Percentiles rank a stretch among this genome's conserved stretches.
Evolutionary conservation across 2,797 vertebrate genomes (phyloP).

Genomic region (Nyctalus aviator): DNA sequence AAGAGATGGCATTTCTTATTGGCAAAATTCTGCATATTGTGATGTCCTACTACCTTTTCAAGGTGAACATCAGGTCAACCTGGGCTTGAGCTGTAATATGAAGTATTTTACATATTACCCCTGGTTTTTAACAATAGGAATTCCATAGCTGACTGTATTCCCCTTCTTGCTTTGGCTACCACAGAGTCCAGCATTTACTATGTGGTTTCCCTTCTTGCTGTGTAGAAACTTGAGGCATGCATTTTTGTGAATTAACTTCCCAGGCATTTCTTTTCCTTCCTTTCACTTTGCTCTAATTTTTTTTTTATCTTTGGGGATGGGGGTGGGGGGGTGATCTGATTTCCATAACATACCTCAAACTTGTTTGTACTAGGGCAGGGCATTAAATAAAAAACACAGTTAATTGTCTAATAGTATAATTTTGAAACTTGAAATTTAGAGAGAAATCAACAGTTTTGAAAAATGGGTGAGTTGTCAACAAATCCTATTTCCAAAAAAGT

Average conservation of each 20-base stretch:
- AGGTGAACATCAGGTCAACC: neutral
- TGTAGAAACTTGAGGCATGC: neutral
- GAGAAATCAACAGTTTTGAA: constrained; percentile 18
- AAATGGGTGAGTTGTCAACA: neutral
- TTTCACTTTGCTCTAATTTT: constrained; percentile 36
- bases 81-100: neutral
- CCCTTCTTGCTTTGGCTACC: neutral
- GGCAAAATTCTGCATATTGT: neutral
- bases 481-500: neutral
- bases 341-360: neutral
- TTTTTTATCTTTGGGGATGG: neutral
- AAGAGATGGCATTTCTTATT: neutral
- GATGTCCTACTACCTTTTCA: neutral
- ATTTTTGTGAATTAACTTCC: constrained; percentile 8
- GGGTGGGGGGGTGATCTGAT: neutral
- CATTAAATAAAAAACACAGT: neutral
- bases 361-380: neutral
- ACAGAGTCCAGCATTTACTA: neutral
- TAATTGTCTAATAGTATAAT: constrained; percentile 36
- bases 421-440: constrained; percentile 35
- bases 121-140: neutral
- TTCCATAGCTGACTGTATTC: neutral
- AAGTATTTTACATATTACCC: neutral
- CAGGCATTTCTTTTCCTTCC: neutral
- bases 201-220: neutral